Percentiles rank a stretch among this genome's conserved stretches.
phyloP scores from a whole-genome alignment of 2,888 invertebrate genomes.

The Allophyes oxyacanthae region DNA sequence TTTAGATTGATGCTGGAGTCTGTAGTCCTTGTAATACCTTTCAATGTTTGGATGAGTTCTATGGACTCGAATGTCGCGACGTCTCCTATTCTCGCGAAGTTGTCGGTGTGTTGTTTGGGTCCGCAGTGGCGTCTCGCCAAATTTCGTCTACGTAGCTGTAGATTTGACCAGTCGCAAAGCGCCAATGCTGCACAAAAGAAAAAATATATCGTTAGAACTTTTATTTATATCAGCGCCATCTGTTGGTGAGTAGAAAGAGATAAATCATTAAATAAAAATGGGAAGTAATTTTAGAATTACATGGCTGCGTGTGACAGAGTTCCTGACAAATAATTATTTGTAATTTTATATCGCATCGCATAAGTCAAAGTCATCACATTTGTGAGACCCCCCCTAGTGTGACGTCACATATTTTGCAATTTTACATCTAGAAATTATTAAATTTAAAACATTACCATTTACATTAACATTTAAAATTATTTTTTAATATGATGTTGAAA shows the following conservation, averaged over 20 bases:
- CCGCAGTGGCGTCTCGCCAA: conserved; percentile 94
- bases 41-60: conserved; percentile 89
- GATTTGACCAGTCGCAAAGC: conserved; percentile 95
- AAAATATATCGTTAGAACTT: not conserved
- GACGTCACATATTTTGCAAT: too few relatives aligned
- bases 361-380: too few relatives aligned
- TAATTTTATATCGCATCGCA: too few relatives aligned
- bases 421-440: too few relatives aligned
- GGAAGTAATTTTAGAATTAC: too few relatives aligned
- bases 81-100: conserved; percentile 92
- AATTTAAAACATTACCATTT: too few relatives aligned
- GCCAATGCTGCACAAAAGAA: conserved; percentile 91
- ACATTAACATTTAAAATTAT: too few relatives aligned
- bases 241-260: conserved; percentile 11
- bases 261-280: too few relatives aligned
- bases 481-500: too few relatives aligned
- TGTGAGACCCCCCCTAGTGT: too few relatives aligned
- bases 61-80: conserved; percentile 91
- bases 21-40: conserved; percentile 75
- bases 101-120: conserved; percentile 92
- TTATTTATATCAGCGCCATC: conserved; percentile 12
- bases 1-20: conserved; percentile 90
- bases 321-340: too few relatives aligned
- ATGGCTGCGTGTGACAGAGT: not conserved
- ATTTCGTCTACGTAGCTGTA: conserved; percentile 94